Percentiles rank a stretch among this genome's conserved stretches.
phyloP scores from a whole-genome alignment of 2,113 vertebrate genomes.

The human region GRCh38 chr13:73972001-73972500 shows the following conservation, averaged over 20 bases:
- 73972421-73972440: not conserved
- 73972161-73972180: not conserved
- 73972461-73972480: not conserved
- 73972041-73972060: not conserved
- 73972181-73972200: no score
- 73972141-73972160: not conserved
- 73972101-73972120: not conserved
- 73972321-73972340: not conserved
- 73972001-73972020: not conserved
- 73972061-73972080: not conserved
- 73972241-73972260: not conserved
- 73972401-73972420: not conserved
- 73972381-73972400: not conserved
- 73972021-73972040: not conserved
- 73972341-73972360: not conserved
- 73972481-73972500: not conserved
- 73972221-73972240: not conserved
- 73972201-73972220: not conserved
- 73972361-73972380: constrained; percentile 16
- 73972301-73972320: not conserved
- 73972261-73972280: not conserved
- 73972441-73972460: not conserved
- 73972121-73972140: not conserved
- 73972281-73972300: not conserved
- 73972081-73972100: not conserved